Base-by-base conservation (phyloP, 2,797 vertebrate genomes). In the Ambastaia sidthimunki region DNA sequence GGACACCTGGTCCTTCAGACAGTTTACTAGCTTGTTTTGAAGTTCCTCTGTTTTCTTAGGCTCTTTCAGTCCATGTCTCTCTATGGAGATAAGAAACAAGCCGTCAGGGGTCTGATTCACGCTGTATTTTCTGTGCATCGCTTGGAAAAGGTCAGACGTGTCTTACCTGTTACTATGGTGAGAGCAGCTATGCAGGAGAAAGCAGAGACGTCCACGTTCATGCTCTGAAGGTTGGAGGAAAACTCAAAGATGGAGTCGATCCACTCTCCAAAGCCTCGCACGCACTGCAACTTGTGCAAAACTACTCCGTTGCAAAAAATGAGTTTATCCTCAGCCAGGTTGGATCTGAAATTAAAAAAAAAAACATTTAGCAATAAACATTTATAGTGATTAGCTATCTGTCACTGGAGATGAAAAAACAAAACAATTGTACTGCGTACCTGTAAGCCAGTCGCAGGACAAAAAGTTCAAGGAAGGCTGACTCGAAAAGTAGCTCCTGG, bases 231-330 rank as follows among this genome's bases (percentile, higher is more conserved):
- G 86, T 95, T 96, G 82, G 95, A 93, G 34, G 97, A 99, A 86
- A 99, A 98, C 16, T 98, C 97, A 18, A 96, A 95, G 16, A 99
- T 99, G 88, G 95, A 95, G 89, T 99, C 97, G 70, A 99, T 97
- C 98, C 98, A 99, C 88, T 98, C 97, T 54, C 98, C 98, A 11
- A 99, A 99, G 77, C 97, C 98, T 4, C 97, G 95, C 76, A 97
- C 93, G 55, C 97, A 98, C 92, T 98, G 97, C 85, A 96, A 84
- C 91, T 96, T 94, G 92, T 97, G 96, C 91, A 97, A 93, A 87
- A 97, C 97, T 13, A 97, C 95, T 74, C 97, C 98, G 21, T 96
- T 98, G 89, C 97, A 99, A 94, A 99, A 99, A 83, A 98, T 94
- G 80, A 99, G 94, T 90, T 97, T 96, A 84, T 97, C 96, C 85